Evolutionary conservation across 2,797 vertebrate genomes (phyloP).

Genomic region (Periophthalmus magnuspinnatus): DNA sequence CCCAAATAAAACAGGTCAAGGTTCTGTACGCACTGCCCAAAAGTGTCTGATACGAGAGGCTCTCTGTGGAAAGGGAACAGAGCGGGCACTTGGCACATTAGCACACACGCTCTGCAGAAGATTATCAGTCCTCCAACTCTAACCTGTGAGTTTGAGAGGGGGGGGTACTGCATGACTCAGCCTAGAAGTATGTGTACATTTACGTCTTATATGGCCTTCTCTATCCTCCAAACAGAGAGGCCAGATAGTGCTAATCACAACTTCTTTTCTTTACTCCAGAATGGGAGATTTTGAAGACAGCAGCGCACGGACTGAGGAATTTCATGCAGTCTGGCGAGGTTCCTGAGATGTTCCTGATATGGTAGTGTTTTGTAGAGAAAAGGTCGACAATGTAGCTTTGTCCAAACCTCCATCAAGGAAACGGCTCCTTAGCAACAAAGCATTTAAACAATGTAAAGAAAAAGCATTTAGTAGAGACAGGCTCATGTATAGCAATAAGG

Average conservation of each 20-base stretch:
- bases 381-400: slow-evolving; percentile 25
- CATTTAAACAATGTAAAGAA: slow-evolving; percentile 27
- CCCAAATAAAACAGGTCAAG: slow-evolving; percentile 31
- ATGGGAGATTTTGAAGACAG: slow-evolving; percentile 47
- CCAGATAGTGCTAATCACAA: slow-evolving; percentile 59
- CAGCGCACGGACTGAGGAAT: slow-evolving; percentile 19
- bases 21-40: slow-evolving; percentile 35
- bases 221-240: slow-evolving; percentile 48
- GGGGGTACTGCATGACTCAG: slow-evolving; percentile 62
- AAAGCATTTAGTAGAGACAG: slow-evolving; percentile 18
- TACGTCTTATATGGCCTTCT: slow-evolving; percentile 60
- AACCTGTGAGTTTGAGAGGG: slow-evolving; percentile 31
- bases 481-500: neutral
- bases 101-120: slow-evolving; percentile 56
- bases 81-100: slow-evolving; percentile 57
- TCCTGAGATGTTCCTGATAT: slow-evolving; percentile 68
- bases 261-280: slow-evolving; percentile 60
- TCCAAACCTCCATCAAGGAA: slow-evolving; percentile 36
- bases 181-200: slow-evolving; percentile 69
- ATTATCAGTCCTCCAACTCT: slow-evolving; percentile 57
- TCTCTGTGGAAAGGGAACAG: slow-evolving; percentile 33
- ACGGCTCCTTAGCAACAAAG: slow-evolving; percentile 21
- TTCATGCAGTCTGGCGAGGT: slow-evolving; percentile 56
- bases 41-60: slow-evolving; percentile 25
- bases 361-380: slow-evolving; percentile 53